Percentiles rank a stretch among this genome's conserved stretches.
Conservation (phyloP, 2,797 vertebrate genomes). For the Varecia variegata region DNA sequence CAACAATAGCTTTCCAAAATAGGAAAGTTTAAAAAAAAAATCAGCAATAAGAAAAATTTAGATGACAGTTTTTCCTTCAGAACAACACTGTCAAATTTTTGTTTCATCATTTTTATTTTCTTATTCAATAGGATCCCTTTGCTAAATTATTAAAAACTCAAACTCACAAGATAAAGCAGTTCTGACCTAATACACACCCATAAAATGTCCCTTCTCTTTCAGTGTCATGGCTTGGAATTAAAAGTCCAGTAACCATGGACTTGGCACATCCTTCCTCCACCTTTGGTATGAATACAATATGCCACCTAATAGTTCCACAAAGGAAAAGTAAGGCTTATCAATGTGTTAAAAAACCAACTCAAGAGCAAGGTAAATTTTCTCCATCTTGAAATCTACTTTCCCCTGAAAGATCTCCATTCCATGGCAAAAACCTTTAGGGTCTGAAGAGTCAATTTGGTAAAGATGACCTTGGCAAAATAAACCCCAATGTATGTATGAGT, state of each 20-base stretch:
- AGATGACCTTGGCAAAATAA: slow-evolving; percentile 66
- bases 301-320: slow-evolving; percentile 69
- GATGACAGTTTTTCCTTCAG: slow-evolving; percentile 78
- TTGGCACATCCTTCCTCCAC: slow-evolving; percentile 63
- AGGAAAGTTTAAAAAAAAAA: slow-evolving; percentile 31
- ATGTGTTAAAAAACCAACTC: slow-evolving; percentile 68
- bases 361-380: slow-evolving; percentile 75
- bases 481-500: slow-evolving; percentile 60
- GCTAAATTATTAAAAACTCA: slow-evolving; percentile 59
- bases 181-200: slow-evolving; percentile 38
- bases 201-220: slow-evolving; percentile 33
- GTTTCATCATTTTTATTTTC: slow-evolving; percentile 24
- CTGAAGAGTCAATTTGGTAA: slow-evolving; percentile 61
- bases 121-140: slow-evolving; percentile 30
- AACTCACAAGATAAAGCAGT: slow-evolving; percentile 56
- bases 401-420: slow-evolving; percentile 75
- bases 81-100: slow-evolving; percentile 69
- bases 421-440: slow-evolving; percentile 55
- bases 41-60: slow-evolving; percentile 78
- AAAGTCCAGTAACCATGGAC: slow-evolving; percentile 41
- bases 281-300: slow-evolving; percentile 67
- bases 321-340: slow-evolving; percentile 77
- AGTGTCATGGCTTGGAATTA: slow-evolving; percentile 45
- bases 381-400: slow-evolving; percentile 60
- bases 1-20: slow-evolving; percentile 67